Evolutionary conservation across 2,888 invertebrate species (phyloP).

Genomic region (Meta bourneti): DNA sequence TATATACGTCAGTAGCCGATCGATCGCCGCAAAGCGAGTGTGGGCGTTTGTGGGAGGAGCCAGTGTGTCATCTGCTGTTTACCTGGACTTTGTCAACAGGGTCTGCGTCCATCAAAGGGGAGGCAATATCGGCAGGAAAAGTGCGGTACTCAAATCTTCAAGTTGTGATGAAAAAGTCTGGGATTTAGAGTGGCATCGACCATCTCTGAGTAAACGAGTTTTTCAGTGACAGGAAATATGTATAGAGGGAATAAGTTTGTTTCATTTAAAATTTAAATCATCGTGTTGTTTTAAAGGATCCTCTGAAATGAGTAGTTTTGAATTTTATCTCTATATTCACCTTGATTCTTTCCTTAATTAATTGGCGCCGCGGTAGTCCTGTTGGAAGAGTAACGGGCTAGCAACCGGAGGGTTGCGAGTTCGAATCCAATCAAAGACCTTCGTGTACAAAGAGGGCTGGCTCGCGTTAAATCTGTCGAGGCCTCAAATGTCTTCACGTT

Average conservation of each 20-base stretch:
- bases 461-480: too few species aligned
- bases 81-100: slow-evolving; percentile 43
- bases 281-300: too few species aligned
- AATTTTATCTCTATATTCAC: too few species aligned
- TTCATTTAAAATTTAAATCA: not conserved
- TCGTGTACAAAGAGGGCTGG: too few species aligned
- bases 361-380: too few species aligned
- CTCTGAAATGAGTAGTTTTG: too few species aligned
- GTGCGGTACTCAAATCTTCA: not conserved
- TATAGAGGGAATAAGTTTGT: not conserved
- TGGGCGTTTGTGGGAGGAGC: slow-evolving; percentile 41
- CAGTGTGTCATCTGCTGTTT: slow-evolving; percentile 50
- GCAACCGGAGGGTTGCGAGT: too few species aligned
- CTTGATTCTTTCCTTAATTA: too few species aligned
- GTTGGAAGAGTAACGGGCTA: too few species aligned
- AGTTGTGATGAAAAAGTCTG: not conserved
- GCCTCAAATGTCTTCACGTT: too few species aligned
- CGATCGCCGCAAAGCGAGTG: slow-evolving; percentile 45
- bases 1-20: slow-evolving; percentile 1
- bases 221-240: not conserved
- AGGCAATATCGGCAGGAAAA: not conserved
- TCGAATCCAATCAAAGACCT: too few species aligned
- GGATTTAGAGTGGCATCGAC: not conserved
- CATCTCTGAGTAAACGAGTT: not conserved
- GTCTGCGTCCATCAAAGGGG: slow-evolving; percentile 7